Percentiles rank a stretch among this genome's conserved stretches.
phyloP scores from a whole-genome alignment of 2,888 invertebrate species.

The Drosophila stalkeri region DNA sequence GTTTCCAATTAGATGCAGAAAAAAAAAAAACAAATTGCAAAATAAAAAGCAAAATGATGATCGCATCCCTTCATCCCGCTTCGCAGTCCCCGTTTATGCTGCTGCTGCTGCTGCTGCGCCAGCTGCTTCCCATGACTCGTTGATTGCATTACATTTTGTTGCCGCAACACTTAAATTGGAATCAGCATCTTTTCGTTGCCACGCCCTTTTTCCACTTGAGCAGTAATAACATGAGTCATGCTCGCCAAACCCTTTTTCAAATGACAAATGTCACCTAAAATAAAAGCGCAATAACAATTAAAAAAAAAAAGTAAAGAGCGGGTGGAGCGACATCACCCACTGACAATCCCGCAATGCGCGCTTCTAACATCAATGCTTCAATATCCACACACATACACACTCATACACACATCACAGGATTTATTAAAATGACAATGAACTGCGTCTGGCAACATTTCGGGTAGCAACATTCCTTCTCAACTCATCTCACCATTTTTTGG shows the following conservation, averaged over 20 bases:
- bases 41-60: conserved; percentile 10
- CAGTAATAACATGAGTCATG: conserved; percentile 40
- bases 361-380: conserved; percentile 38
- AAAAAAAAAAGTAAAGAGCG: conserved; percentile 32
- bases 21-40: conserved; percentile 11
- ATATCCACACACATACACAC: conserved; percentile 14
- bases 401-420: conserved; percentile 49
- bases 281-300: conserved; percentile 19
- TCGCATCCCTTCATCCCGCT: background rate
- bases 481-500: conserved; percentile 27
- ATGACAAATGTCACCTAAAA: conserved; percentile 30
- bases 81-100: too few relatives aligned
- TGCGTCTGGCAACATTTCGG: conserved; percentile 73
- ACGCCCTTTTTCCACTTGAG: too few relatives aligned
- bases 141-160: conserved; percentile 38
- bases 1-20: conserved; percentile 10
- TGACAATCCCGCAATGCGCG: conserved; percentile 47
- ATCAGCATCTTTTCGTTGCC: background rate
- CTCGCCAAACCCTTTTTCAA: conserved; percentile 23
- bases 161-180: conserved; percentile 27
- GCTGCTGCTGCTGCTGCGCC: background rate
- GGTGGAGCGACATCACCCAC: conserved; percentile 14
- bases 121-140: conserved; percentile 61
- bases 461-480: conserved; percentile 36
- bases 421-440: conserved; percentile 61